A percentile compares a stretch with the other conserved stretches of the same genome.
These are phyloP conservation scores for Euzophera pinguis DNA, from an alignment of 2,888 invertebrate genomes.

Conservation along the genomic window DNA sequence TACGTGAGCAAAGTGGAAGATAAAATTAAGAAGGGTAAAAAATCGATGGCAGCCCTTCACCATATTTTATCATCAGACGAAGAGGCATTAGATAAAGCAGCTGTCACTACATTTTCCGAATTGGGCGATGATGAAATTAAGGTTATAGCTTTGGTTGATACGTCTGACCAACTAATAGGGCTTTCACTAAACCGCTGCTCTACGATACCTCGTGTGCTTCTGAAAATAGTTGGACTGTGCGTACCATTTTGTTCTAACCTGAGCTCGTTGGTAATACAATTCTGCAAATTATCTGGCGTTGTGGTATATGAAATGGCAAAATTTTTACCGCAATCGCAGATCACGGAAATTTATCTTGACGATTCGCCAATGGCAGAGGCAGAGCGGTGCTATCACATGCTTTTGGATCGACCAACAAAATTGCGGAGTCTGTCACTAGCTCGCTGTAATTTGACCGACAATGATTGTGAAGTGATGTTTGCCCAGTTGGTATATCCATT, in stretches of 20 bases:
- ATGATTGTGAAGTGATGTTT: not conserved
- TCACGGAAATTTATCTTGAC: not conserved
- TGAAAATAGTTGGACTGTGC: not conserved
- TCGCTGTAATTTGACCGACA: not conserved
- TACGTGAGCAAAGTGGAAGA: not conserved
- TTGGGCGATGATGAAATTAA: not conserved
- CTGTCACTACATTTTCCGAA: not conserved
- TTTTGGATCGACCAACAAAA: not conserved
- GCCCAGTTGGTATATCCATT: not conserved
- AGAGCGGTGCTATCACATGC: not conserved
- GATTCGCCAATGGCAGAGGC: not conserved
- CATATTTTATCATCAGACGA: not conserved
- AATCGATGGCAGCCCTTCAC: not conserved
- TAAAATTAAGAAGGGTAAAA: not conserved
- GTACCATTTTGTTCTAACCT: not conserved
- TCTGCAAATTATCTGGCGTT: not conserved
- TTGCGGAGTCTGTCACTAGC: not conserved
- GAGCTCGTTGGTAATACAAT: not conserved
- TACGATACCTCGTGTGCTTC: not conserved
- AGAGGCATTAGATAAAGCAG: not conserved
- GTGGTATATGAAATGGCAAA: not conserved
- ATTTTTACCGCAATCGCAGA: constrained; percentile 1
- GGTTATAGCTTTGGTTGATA: not conserved
- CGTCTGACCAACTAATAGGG: not conserved
- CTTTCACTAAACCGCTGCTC: not conserved